These are phyloP conservation scores for Falco novaeseelandiae DNA, from an alignment of 2,797 vertebrate genomes.

Conservation along the genomic window DNA sequence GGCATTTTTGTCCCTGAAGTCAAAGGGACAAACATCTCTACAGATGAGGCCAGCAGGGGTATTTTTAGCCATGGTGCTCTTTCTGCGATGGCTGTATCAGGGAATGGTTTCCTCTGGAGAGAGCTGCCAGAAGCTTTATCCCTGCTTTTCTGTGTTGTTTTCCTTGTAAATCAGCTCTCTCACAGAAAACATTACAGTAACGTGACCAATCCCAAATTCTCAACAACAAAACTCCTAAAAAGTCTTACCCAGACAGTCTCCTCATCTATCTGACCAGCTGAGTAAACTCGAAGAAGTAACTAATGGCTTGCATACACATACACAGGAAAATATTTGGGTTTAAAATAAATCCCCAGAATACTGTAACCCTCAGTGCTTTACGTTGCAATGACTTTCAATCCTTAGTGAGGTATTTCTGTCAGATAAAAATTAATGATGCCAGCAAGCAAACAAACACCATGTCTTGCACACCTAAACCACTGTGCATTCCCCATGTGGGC, in stretches of 20 bases:
- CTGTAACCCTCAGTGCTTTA: background rate
- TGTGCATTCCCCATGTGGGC: accelerated
- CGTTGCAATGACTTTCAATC: background rate
- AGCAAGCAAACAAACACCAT: background rate
- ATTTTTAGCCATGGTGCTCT: background rate
- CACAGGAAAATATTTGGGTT: conserved; percentile 37
- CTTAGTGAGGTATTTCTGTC: background rate
- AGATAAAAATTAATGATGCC: background rate
- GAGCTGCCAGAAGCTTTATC: conserved; percentile 32
- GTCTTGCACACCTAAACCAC: background rate
- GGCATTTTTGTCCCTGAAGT: background rate
- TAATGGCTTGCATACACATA: background rate
- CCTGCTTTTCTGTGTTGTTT: conserved; percentile 30
- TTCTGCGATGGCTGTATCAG: background rate
- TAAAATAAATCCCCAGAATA: background rate
- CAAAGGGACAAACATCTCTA: background rate
- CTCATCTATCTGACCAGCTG: conserved; percentile 9
- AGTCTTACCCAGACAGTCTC: background rate
- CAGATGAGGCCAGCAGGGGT: background rate
- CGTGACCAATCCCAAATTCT: background rate
- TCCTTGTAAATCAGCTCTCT: conserved; percentile 18
- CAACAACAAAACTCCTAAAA: background rate
- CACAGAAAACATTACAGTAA: background rate
- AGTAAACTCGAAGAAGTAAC: background rate
- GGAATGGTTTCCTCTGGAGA: background rate